Percentiles rank a stretch among this genome's conserved stretches.
Evolutionary conservation across 2,888 invertebrate species (phyloP).

Genomic region (Aphodius granarius): DNA sequence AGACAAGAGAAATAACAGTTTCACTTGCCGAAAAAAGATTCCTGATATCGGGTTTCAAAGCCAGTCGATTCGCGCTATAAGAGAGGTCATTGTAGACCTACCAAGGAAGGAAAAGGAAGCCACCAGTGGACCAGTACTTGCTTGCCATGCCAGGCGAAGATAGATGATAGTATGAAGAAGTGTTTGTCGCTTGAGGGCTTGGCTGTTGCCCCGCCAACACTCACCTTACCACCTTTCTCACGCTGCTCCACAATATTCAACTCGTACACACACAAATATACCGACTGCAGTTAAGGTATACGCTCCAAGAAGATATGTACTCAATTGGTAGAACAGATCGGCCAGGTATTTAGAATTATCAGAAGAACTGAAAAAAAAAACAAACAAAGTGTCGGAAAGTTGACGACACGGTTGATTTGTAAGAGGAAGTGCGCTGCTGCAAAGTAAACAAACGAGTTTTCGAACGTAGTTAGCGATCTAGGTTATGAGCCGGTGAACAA

Average conservation of each 20-base stretch:
- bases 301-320: background rate
- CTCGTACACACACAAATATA: conserved; percentile 13
- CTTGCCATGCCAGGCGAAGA: background rate
- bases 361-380: too few relatives aligned
- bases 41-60: background rate
- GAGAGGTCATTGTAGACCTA: background rate
- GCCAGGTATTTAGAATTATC: too few relatives aligned
- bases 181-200: conserved; percentile 24
- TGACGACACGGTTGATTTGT: background rate
- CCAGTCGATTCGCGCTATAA: background rate
- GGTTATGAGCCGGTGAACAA: background rate
- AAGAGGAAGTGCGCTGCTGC: background rate
- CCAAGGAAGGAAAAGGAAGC: background rate
- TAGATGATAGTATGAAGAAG: conserved; percentile 1
- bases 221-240: conserved; percentile 42
- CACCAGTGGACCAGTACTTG: background rate
- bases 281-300: background rate
- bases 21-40: background rate
- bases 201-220: conserved; percentile 35
- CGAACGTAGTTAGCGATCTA: background rate
- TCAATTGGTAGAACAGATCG: too few relatives aligned
- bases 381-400: background rate
- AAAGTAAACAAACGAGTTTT: background rate
- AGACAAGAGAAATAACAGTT: background rate
- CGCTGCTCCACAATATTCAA: conserved; percentile 41